Evolutionary conservation across 2,797 vertebrate species (phyloP).

Genomic region (Sebastes baramenuke): DNA sequence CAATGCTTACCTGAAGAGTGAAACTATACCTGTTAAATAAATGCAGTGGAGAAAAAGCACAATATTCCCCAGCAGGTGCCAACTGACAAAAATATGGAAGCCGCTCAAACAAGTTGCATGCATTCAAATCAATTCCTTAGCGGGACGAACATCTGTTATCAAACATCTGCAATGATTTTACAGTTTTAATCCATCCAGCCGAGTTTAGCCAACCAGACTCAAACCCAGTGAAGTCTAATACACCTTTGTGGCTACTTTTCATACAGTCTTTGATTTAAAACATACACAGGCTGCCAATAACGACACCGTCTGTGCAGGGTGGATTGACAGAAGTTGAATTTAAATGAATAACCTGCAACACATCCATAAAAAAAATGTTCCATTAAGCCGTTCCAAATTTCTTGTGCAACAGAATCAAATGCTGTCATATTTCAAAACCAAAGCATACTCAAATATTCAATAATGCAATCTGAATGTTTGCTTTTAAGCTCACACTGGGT

Average conservation of each 20-base stretch:
- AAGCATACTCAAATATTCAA: background rate
- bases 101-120: background rate
- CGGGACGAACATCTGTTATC: background rate
- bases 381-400: background rate
- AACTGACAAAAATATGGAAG: background rate
- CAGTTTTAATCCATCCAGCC: background rate
- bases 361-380: background rate
- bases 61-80: background rate
- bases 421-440: background rate
- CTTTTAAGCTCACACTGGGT: conserved; percentile 26
- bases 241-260: background rate
- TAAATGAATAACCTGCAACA: conserved; percentile 5
- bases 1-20: background rate
- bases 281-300: background rate
- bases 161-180: conserved; percentile 11
- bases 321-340: background rate
- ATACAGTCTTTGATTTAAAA: background rate
- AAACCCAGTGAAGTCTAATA: conserved; percentile 3
- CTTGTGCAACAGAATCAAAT: background rate
- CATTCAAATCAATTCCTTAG: background rate
- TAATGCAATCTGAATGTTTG: conserved; percentile 2
- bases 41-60: background rate
- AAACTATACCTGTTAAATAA: background rate
- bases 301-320: background rate
- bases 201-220: background rate